Evolutionary conservation across 2,888 invertebrate genomes (phyloP).

Genomic region (Palloptera scutellata): DNA sequence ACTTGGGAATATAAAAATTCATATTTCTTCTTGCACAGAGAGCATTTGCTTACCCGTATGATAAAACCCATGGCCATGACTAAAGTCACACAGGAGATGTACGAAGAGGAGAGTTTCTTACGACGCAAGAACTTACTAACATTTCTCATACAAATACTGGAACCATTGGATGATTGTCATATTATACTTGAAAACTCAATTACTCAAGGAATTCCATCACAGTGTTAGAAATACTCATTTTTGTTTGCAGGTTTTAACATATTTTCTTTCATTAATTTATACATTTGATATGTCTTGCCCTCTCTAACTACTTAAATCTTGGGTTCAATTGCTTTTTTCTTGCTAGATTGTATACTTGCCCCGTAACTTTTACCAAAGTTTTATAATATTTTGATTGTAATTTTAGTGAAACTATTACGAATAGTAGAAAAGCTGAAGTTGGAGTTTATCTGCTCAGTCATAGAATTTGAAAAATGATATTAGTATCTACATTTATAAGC

Average conservation of each 20-base stretch:
- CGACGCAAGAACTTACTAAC: constrained; percentile 85
- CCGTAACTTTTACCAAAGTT: constrained; percentile 34
- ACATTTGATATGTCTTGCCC: no score
- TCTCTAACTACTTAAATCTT: no score
- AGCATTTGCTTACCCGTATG: constrained; percentile 89
- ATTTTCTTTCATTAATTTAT: no score
- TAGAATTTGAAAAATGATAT: constrained; percentile 17
- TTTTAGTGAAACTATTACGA: not conserved
- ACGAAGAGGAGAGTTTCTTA: constrained; percentile 94
- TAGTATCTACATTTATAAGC: constrained; percentile 14
- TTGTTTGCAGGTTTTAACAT: no score
- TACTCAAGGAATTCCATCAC: constrained; percentile 68
- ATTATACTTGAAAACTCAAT: constrained; percentile 87
- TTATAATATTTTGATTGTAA: constrained; percentile 6
- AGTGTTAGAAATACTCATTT: constrained; percentile 51
- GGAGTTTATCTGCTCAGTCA: no score
- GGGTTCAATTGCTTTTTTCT: no score
- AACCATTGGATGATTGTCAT: constrained; percentile 84
- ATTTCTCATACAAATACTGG: constrained; percentile 88
- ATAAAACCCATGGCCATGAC: constrained; percentile 90
- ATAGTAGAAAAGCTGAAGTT: constrained; percentile 5
- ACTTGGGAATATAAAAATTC: not conserved
- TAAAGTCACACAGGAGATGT: constrained; percentile 91
- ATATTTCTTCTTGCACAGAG: constrained; percentile 66
- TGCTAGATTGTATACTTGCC: constrained; percentile 9